These are phyloP conservation scores for Pipistrellus pygmaeus DNA, from an alignment of 2,797 vertebrate species.

Conservation along the genomic window DNA sequence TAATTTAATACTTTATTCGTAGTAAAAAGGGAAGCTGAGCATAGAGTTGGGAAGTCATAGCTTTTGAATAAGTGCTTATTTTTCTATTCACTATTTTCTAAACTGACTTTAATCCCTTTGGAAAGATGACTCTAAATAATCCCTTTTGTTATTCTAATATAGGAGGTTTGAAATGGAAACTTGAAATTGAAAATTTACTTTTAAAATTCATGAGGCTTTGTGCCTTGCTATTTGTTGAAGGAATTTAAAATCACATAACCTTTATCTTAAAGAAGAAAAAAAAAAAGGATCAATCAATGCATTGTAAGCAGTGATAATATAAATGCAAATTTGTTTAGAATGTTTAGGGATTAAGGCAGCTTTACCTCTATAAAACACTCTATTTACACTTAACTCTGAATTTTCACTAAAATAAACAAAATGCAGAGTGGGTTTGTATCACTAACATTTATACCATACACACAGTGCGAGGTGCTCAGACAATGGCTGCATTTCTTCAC, in stretches of 20 bases:
- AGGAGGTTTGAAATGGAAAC: background rate
- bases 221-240: background rate
- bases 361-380: background rate
- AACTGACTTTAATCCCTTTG: background rate
- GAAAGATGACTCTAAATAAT: slow-evolving; percentile 6
- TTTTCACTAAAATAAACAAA: background rate
- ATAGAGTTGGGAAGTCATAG: background rate
- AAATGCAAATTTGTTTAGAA: background rate
- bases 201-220: slow-evolving; percentile 18
- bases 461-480: no score
- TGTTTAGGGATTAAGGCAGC: background rate
- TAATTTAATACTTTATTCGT: background rate
- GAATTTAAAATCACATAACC: background rate
- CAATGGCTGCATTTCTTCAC: background rate
- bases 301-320: background rate
- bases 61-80: slow-evolving; percentile 4
- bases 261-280: background rate
- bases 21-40: background rate
- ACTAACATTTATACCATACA: background rate
- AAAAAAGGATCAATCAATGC: background rate
- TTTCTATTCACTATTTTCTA: slow-evolving; percentile 22
- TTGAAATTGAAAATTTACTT: slow-evolving; percentile 22
- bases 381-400: background rate
- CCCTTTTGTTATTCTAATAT: background rate
- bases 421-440: background rate